These are phyloP conservation scores for Leptura quadrifasciata DNA, from an alignment of 2,888 invertebrate genomes.

Conservation along the genomic window DNA sequence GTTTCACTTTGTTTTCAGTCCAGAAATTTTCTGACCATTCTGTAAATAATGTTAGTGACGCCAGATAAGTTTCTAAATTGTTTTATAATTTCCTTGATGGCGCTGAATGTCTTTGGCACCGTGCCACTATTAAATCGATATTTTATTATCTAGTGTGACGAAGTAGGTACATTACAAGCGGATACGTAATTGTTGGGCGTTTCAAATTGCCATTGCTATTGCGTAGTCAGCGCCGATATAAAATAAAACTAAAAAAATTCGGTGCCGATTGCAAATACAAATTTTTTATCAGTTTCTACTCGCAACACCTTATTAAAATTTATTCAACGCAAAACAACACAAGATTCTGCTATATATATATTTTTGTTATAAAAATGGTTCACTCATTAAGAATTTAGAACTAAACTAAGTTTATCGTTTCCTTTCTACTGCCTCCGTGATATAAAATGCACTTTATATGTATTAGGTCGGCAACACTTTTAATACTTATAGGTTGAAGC, in stretches of 20 bases:
- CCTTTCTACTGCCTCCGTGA: background rate
- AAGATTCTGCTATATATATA: too few species aligned
- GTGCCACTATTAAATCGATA: background rate
- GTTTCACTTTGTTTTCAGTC: background rate
- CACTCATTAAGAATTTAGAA: too few species aligned
- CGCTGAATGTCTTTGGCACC: background rate
- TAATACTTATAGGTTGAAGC: background rate
- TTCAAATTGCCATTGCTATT: too few species aligned
- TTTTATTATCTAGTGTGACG: background rate
- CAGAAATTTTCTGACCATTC: background rate
- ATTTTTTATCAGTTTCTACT: too few species aligned
- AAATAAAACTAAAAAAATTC: too few species aligned
- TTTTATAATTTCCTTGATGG: background rate
- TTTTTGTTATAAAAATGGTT: too few species aligned
- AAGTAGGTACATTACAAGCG: background rate
- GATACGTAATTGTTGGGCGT: too few species aligned
- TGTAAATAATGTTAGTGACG: background rate
- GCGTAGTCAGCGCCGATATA: too few species aligned
- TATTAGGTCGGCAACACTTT: background rate
- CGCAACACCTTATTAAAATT: too few species aligned
- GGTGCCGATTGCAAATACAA: too few species aligned
- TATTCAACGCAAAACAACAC: too few species aligned
- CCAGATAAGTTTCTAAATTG: background rate
- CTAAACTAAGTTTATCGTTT: background rate
- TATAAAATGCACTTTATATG: slow-evolving; percentile 27